Base-by-base conservation (phyloP, 2,888 invertebrate genomes). In the Eutolmus rufibarbis region DNA sequence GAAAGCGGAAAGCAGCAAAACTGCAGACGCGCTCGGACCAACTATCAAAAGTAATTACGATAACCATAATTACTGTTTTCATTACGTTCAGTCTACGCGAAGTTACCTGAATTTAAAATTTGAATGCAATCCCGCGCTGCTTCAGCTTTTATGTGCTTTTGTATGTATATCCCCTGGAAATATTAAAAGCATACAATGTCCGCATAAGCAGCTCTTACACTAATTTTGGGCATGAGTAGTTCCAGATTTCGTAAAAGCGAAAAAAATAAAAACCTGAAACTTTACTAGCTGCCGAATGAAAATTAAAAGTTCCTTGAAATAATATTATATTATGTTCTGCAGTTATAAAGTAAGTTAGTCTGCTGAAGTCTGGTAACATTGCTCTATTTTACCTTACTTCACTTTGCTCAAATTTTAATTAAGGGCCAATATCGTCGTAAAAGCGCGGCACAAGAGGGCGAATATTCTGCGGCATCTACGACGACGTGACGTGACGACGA, bases 241-340 rank as follows among this genome's bases (percentile, higher is more conserved):
- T 79, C 79, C 46, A 43, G 78, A 78, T 78, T 78, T 78, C n/a
- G 43, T 78, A 23, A 78, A 78, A 79, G 79, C 31, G 12, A 51
- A 31, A 19, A 51, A 51, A 79, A 79, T n/a, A 78, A 78, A 43
- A 77, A 46, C 14, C 19, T 23, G 7, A 78, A 79, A 79, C 79
- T 79, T 79, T 79, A 46, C 51, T 79, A 46, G 43, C 79, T 46
- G 8, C 23, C 28, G 46, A 79, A 46, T 79, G 46, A 79, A 79
- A 28, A 79, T 79, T 46, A 79, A 79, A 79, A 79, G 79, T 79
- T 51, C 12, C 79, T 51, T 31, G 31, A 79, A 79, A 51, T 28
- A 79, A 79, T 79, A 79, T 51, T 79, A 79, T 79, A 79, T 51
- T 79, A 51, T 79, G 46, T 14, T 79, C 78, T 79, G 43, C 56